Percentiles rank a stretch among this genome's conserved stretches.
These are phyloP conservation scores for Drosophila merina DNA, from an alignment of 2,888 invertebrate genomes.

Conservation along the genomic window DNA sequence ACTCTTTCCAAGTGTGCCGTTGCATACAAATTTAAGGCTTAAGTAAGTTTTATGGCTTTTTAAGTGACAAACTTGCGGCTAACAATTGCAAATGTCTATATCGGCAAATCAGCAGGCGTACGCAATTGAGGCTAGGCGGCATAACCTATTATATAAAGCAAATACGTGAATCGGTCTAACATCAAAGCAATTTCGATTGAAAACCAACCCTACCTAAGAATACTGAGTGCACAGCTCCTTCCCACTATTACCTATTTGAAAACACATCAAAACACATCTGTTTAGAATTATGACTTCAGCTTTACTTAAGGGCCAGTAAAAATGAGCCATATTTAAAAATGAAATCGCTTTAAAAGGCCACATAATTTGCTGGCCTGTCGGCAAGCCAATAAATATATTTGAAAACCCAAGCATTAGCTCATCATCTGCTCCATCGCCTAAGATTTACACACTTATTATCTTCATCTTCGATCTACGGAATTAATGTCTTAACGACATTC, in stretches of 20 bases:
- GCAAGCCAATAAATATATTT: slow-evolving; percentile 4
- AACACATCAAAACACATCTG: neutral
- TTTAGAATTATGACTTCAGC: neutral
- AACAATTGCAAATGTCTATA: slow-evolving; percentile 37
- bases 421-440: slow-evolving; percentile 9
- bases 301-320: neutral
- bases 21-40: slow-evolving; percentile 61
- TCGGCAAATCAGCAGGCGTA: slow-evolving; percentile 43
- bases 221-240: neutral
- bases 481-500: slow-evolving; percentile 26
- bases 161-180: neutral
- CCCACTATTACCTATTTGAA: neutral
- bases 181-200: neutral
- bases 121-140: slow-evolving; percentile 26
- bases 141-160: slow-evolving; percentile 17
- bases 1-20: slow-evolving; percentile 11
- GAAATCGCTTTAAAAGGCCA: neutral
- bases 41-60: slow-evolving; percentile 65
- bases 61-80: slow-evolving; percentile 60
- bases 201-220: neutral
- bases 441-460: slow-evolving; percentile 30
- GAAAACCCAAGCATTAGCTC: slow-evolving; percentile 18
- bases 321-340: slow-evolving; percentile 2
- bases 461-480: slow-evolving; percentile 20
- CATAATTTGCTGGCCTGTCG: slow-evolving; percentile 9